These are phyloP conservation scores for Drosophila asahinai DNA, from an alignment of 1,140 invertebrate genomes.

Conservation along the genomic window DNA sequence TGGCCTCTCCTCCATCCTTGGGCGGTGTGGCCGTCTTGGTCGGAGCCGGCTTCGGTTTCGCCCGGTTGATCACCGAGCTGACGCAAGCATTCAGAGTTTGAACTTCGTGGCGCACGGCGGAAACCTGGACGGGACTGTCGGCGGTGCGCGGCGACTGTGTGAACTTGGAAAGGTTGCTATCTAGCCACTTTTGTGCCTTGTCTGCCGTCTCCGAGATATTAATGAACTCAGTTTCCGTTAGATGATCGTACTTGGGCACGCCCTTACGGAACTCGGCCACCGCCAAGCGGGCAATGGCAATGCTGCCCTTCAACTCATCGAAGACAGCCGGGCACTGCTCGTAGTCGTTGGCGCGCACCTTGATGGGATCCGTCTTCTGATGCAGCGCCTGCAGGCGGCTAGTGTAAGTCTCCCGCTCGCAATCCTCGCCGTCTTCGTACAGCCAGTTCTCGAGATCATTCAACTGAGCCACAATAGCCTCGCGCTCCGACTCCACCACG, in stretches of 20 bases:
- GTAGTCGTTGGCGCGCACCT: slow-evolving; percentile 91
- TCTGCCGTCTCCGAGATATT: slow-evolving; percentile 88
- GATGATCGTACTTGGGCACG: slow-evolving; percentile 93
- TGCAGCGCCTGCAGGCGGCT: slow-evolving; percentile 87
- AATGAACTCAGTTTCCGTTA: slow-evolving; percentile 92
- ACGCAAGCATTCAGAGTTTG: slow-evolving; percentile 84
- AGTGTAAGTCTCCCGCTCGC: slow-evolving; percentile 90
- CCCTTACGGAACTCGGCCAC: slow-evolving; percentile 88
- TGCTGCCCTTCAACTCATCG: slow-evolving; percentile 90
- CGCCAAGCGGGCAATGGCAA: slow-evolving; percentile 92
- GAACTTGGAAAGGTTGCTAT: slow-evolving; percentile 88
- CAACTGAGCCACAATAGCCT: slow-evolving; percentile 89
- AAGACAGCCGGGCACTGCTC: slow-evolving; percentile 91
- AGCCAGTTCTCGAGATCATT: slow-evolving; percentile 97
- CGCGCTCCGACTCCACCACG: slow-evolving; percentile 90
- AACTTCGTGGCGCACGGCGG: slow-evolving; percentile 91
- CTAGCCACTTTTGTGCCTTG: slow-evolving; percentile 90
- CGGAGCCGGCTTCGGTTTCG: slow-evolving; percentile 84
- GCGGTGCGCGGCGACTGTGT: slow-evolving; percentile 87
- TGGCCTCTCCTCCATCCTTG: slow-evolving; percentile 61
- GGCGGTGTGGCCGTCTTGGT: slow-evolving; percentile 64
- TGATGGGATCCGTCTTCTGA: slow-evolving; percentile 93
- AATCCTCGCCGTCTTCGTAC: slow-evolving; percentile 97
- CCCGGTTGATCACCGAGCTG: slow-evolving; percentile 83
- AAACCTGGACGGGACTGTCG: slow-evolving; percentile 90